phyloP scores from a whole-genome alignment of 2,888 invertebrate genomes.

The Callyntrura sp. region DNA sequence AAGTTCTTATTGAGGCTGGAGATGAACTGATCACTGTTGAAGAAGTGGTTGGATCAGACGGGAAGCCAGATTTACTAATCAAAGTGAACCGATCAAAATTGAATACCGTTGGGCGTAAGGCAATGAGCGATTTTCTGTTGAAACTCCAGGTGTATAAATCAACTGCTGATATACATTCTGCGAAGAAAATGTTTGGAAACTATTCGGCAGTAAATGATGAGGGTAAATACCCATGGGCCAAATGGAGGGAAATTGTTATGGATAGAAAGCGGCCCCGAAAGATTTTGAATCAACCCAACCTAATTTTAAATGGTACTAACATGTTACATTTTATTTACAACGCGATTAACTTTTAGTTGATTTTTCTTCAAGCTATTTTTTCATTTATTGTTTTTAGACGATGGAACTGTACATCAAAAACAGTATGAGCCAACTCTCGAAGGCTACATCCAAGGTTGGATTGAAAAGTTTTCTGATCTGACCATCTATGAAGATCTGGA shows the following conservation, averaged over 20 bases:
- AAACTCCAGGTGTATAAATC: conserved; percentile 90
- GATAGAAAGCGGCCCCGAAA: conserved; percentile 96
- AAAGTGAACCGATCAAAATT: conserved; percentile 92
- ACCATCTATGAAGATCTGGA: conserved; percentile 85
- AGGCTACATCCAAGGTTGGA: conserved; percentile 94
- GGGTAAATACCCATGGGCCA: conserved; percentile 90
- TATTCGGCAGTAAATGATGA: conserved; percentile 92
- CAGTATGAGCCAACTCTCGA: conserved; percentile 91
- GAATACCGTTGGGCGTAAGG: conserved; percentile 92
- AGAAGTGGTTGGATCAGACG: conserved; percentile 90
- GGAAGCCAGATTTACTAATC: conserved; percentile 91
- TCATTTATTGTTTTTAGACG: conserved; percentile 20
- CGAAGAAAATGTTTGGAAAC: conserved; percentile 91
- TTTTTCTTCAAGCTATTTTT: background rate
- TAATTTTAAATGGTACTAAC: conserved; percentile 87
- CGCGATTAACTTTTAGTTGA: background rate
- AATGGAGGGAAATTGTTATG: conserved; percentile 95
- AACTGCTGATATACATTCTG: conserved; percentile 92
- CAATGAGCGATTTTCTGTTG: conserved; percentile 93
- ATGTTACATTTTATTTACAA: background rate
- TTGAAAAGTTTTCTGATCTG: conserved; percentile 91
- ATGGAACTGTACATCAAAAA: conserved; percentile 86
- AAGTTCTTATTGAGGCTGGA: conserved; percentile 94
- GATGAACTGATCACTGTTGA: conserved; percentile 91
- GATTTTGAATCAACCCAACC: conserved; percentile 96